Percentiles rank a stretch among this genome's conserved stretches.
Evolutionary conservation across 1,140 invertebrate species (phyloP).

Genomic region (Zaprionus lachaisei): DNA sequence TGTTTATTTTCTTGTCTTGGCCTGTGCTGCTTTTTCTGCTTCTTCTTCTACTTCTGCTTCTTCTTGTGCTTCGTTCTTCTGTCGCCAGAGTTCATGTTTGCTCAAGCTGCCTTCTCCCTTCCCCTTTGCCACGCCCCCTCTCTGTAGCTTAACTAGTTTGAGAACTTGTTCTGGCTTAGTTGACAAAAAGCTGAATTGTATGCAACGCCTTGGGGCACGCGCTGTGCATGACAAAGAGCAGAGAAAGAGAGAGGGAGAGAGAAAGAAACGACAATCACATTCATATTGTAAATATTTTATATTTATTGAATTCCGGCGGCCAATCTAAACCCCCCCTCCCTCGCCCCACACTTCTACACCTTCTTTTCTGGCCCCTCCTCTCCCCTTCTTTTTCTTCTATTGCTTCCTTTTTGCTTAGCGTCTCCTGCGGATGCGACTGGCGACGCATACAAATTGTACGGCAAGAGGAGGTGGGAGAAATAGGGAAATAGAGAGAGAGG

Average conservation of each 20-base stretch:
- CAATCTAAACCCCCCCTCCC: not conserved
- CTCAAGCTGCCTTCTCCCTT: slow-evolving; percentile 42
- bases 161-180: slow-evolving; percentile 40
- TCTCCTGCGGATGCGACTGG: slow-evolving; percentile 34
- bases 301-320: slow-evolving; percentile 41
- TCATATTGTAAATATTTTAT: slow-evolving; percentile 47
- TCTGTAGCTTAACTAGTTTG: slow-evolving; percentile 41
- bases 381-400: not conserved
- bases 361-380: too few species aligned
- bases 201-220: slow-evolving; percentile 37
- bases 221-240: slow-evolving; percentile 47
- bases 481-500: too few species aligned
- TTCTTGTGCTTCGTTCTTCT: slow-evolving; percentile 12
- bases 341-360: not conserved
- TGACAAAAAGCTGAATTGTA: slow-evolving; percentile 54
- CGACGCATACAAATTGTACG: slow-evolving; percentile 31
- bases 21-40: slow-evolving; percentile 36
- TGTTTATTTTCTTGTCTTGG: slow-evolving; percentile 13
- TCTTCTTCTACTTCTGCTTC: not conserved
- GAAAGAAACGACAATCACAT: not conserved
- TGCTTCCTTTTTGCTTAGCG: not conserved
- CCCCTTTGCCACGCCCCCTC: not conserved
- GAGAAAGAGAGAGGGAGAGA: not conserved
- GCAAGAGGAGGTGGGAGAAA: too few species aligned
- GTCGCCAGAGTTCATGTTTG: slow-evolving; percentile 71